phyloP scores from a whole-genome alignment of 2,113 vertebrate genomes.

The Proteles cristata region DNA sequence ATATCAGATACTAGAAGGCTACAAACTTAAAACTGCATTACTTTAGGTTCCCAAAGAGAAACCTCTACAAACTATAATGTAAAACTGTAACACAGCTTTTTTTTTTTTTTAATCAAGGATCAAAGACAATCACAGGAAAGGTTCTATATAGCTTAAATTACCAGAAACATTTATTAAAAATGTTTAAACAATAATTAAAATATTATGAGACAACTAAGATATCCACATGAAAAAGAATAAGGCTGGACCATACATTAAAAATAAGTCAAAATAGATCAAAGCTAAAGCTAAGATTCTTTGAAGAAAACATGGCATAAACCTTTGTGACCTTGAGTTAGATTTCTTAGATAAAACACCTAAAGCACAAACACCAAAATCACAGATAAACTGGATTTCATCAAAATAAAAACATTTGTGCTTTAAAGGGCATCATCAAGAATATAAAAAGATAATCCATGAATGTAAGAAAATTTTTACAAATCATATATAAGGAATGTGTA shows the following conservation, averaged over 20 bases:
- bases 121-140: not conserved
- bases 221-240: not conserved
- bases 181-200: not conserved
- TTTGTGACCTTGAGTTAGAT: not conserved
- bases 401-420: slow-evolving; percentile 28
- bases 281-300: not conserved
- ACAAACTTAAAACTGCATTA: not conserved
- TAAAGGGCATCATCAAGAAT: not conserved
- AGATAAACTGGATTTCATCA: not conserved
- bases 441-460: not conserved
- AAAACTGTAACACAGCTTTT: not conserved
- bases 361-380: slow-evolving; percentile 30
- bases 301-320: not conserved
- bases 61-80: not conserved
- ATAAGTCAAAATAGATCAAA: not conserved
- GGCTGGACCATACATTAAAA: not conserved
- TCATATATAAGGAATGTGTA: not conserved
- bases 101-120: not conserved
- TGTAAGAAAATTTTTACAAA: not conserved
- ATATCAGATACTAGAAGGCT: not conserved
- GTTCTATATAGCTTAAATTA: not conserved
- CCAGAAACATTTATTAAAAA: not conserved
- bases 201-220: not conserved
- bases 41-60: not conserved
- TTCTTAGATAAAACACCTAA: not conserved